A percentile compares a stretch with the other conserved stretches of the same genome.
Conservation (phyloP, 2,888 invertebrate species). For the Muscina levida region DNA sequence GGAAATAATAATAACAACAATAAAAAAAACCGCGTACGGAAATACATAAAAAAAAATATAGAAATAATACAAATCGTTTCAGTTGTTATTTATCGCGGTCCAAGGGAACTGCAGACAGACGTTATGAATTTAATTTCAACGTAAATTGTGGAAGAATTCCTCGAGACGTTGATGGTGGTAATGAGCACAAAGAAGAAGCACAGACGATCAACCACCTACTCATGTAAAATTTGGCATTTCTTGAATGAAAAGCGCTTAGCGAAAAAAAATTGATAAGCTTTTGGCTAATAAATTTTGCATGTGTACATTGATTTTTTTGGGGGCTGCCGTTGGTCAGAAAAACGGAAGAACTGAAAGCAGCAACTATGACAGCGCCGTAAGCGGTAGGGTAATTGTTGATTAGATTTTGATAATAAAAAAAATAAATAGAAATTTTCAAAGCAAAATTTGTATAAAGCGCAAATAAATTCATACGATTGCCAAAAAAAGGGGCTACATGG, state of each 20-base stretch:
- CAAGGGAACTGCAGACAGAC: constrained; percentile 42
- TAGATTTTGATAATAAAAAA: too few relatives aligned
- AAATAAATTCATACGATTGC: too few relatives aligned
- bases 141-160: constrained; percentile 16
- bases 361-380: too few relatives aligned
- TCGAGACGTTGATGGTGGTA: background rate
- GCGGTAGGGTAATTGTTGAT: too few relatives aligned
- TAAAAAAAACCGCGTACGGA: constrained; percentile 50
- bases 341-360: too few relatives aligned
- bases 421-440: too few relatives aligned
- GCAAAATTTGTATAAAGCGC: too few relatives aligned
- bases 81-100: constrained; percentile 29
- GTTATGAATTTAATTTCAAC: background rate
- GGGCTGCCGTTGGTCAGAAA: too few relatives aligned
- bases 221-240: background rate
- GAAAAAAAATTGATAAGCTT: constrained; percentile 3
- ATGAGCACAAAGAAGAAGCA: too few relatives aligned
- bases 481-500: too few relatives aligned
- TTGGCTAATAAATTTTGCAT: background rate
- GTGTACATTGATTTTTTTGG: too few relatives aligned
- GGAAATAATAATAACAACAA: constrained; percentile 38
- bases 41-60: constrained; percentile 46
- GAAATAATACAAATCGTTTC: constrained; percentile 33
- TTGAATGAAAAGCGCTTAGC: constrained; percentile 20
- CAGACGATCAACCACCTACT: too few relatives aligned